Base-by-base conservation (phyloP, 2,797 vertebrate genomes). In the Pagetopsis macropterus region DNA sequence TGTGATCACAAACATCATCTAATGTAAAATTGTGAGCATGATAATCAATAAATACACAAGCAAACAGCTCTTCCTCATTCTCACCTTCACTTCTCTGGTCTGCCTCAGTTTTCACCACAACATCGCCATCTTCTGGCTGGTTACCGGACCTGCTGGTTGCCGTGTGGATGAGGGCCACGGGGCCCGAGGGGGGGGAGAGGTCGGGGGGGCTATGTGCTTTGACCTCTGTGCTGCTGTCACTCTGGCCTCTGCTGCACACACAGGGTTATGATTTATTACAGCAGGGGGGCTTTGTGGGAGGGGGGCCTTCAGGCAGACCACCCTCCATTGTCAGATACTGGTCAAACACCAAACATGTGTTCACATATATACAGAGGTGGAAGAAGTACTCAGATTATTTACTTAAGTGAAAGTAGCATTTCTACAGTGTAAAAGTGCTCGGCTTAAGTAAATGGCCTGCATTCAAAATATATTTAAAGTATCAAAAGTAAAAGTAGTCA, bases 141-240 rank as follows among this genome's bases (percentile, higher is more conserved):
- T 52, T 75, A 55, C 46, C 5, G 50, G 67, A 19, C 54, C 78
- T 88, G 72, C 61, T 70, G 21, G 43, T 14, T 10, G 73, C 48
- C 1, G 44, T 23, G 3, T 57, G 19, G 65, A 86, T 1, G 1
- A 87, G 78, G 14, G 91, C 61, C 68, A 87, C 10, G 0, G 83
- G 68, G 37, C 70, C 84, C 27, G 82, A 67, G 3, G 78, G 37
- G 2, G 83, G 75, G 1, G 84, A 85, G 13, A 72, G 74, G 23
- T 92, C 84, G 16, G 91, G 88, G 27, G 88, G 85, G 51, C 65
- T 72, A 67, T 59, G 84, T 8, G 40, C 17, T 59, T 92, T 94
- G 66, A 78, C 72, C 7, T 92, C 94, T 12, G 78, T 27, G 33
- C 19, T 70, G 44, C 48, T 65, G 45, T 91, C 84, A n/a, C 83